Evolutionary conservation across 2,113 vertebrate species (phyloP), one percentile per base, ranked within the genome.

Genomic region (Herpetotheres cachinnans): DNA sequence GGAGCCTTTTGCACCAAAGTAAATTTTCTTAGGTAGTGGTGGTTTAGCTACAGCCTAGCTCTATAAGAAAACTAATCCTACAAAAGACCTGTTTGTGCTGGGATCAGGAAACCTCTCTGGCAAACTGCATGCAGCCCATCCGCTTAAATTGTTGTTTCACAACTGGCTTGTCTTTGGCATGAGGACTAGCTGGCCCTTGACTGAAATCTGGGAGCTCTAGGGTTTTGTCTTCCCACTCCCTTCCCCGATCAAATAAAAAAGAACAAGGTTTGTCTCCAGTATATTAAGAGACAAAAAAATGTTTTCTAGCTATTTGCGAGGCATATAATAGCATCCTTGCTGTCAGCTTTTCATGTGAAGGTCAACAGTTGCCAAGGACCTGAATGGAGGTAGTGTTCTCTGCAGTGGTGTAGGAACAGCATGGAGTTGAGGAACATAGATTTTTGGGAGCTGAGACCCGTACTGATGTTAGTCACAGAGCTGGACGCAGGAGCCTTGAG

Each of bases 391-490:
- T 13, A 16, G 10, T 47, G 56, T 47, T 69, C 40, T 80, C 16
- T 69, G 44, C 44, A 69, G 25, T 49, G 61, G 3, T 89, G 15
- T 40, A 79, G 79, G 54, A 82, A 18, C 13, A 72, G 58, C 16
- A 9, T 0, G 0, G 58, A n/a, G 30, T 46, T 80, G 81, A 80
- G 56, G 36, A 67, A 50, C 27, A 44, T 9, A 13, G 54, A 47
- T 36, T 78, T 78, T 63, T 82, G n/a, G 42, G 62, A 62, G 25
- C 42, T 4, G 6, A 72, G 10, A 7, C 6, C 7, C 67, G 8
- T 81, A 22, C 3, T 59, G 30, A 6, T 46, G 14, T 9, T 47
- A 19, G 59, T 38, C 34, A 47, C 29, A 52, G 56, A 63, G 63
- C 16, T 52, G 59, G 30, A 7, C 2, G 1, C 11, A 25, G 55